These are phyloP conservation scores for Apteryx owenii DNA, from an alignment of 2,113 vertebrate genomes.

Conservation along the genomic window DNA sequence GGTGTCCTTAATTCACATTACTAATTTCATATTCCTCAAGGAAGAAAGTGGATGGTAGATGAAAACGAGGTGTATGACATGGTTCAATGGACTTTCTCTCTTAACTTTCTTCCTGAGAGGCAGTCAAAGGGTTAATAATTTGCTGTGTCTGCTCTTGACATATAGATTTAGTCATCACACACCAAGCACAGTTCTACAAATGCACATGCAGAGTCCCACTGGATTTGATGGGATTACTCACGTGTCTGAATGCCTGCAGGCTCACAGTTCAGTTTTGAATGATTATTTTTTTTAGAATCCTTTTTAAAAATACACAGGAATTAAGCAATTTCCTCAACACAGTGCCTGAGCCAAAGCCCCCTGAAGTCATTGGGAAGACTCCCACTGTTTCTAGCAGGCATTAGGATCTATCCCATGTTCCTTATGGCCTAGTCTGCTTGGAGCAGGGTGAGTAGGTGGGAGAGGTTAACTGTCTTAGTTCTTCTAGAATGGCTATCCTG, in stretches of 20 bases:
- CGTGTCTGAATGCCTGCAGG: neutral
- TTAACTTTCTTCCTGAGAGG: too few relatives aligned
- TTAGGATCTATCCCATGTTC: neutral
- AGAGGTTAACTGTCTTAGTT: neutral
- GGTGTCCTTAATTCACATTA: neutral
- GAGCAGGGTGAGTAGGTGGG: neutral
- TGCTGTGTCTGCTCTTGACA: neutral
- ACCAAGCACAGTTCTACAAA: neutral
- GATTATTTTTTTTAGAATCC: neutral
- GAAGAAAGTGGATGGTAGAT: neutral
- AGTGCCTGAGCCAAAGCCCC: constrained; percentile 38
- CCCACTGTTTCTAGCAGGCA: constrained; percentile 1
- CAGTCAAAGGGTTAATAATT: neutral
- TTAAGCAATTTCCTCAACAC: constrained; percentile 43
- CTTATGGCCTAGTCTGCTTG: neutral
- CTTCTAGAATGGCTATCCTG: neutral
- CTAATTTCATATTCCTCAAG: neutral
- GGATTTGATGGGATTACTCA: neutral
- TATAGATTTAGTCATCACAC: neutral
- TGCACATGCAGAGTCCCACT: neutral
- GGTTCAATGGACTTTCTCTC: neutral
- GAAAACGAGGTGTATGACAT: neutral
- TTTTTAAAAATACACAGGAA: constrained; percentile 51
- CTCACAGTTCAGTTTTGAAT: neutral
- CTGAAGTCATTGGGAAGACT: constrained; percentile 47